Conservation (phyloP, 2,797 vertebrate species). For the Myripristis murdjan region DNA sequence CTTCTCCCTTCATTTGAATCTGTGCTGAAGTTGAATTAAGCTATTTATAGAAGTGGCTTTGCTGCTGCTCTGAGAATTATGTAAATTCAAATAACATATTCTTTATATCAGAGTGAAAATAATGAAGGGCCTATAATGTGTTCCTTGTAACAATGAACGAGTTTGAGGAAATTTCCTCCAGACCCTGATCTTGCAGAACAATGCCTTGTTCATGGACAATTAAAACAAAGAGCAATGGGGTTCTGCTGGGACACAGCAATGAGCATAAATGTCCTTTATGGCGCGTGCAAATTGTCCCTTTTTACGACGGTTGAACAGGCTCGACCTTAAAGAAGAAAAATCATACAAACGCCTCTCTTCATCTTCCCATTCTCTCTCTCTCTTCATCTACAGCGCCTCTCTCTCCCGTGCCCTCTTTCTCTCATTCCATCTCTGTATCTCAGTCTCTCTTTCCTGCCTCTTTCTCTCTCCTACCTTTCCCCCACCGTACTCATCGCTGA, state of each 20-base stretch:
- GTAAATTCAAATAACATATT: constrained; percentile 85
- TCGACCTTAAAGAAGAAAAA: constrained; percentile 72
- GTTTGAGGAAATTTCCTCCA: constrained; percentile 73
- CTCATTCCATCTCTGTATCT: background rate
- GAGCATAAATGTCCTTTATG: constrained; percentile 82
- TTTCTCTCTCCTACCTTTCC: constrained; percentile 16
- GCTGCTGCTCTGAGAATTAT: constrained; percentile 77
- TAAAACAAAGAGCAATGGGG: constrained; percentile 82
- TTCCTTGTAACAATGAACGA: constrained; percentile 78
- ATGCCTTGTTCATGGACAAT: constrained; percentile 83
- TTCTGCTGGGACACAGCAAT: constrained; percentile 72
- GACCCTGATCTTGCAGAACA: constrained; percentile 79
- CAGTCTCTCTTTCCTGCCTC: background rate
- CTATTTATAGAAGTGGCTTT: constrained; percentile 81
- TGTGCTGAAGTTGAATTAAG: constrained; percentile 74
- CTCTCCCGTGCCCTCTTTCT: constrained; percentile 26
- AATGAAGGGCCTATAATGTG: constrained; percentile 82
- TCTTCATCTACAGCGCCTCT: constrained; percentile 26
- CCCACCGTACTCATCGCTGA: constrained; percentile 34
- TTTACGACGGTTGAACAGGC: constrained; percentile 64
- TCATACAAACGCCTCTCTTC: constrained; percentile 42
- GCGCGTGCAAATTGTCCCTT: constrained; percentile 78
- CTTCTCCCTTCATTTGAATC: constrained; percentile 74
- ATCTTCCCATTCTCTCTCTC: constrained; percentile 42
- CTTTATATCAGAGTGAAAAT: constrained; percentile 78